These are phyloP conservation scores for Ageneiosus marmoratus DNA, from an alignment of 2,113 vertebrate genomes.

Conservation along the genomic window DNA sequence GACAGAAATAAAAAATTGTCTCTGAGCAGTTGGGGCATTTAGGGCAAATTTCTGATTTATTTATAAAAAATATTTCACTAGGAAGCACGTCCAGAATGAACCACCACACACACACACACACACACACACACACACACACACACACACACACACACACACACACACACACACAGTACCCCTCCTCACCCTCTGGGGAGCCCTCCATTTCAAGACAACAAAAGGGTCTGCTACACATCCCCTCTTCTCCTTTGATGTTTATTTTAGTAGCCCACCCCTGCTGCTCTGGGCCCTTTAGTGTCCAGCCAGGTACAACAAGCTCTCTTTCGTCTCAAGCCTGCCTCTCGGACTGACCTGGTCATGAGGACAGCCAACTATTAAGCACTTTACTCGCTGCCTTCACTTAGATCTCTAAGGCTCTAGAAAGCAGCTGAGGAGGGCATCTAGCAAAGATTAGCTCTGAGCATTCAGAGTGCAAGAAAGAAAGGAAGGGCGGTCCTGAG, in stretches of 20 bases:
- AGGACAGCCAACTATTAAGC: constrained; percentile 70
- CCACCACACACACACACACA: constrained; percentile 60
- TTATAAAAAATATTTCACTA: constrained; percentile 77
- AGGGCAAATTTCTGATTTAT: constrained; percentile 76
- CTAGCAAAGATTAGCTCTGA: constrained; percentile 67
- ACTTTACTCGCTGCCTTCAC: constrained; percentile 60
- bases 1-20: constrained; percentile 32
- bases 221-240: constrained; percentile 70
- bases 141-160: background rate
- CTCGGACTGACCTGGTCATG: constrained; percentile 72
- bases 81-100: constrained; percentile 75
- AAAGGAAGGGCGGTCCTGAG: constrained; percentile 28
- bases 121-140: background rate
- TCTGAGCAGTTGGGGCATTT: constrained; percentile 67
- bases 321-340: constrained; percentile 37
- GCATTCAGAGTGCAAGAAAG: constrained; percentile 14
- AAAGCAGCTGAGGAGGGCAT: constrained; percentile 35
- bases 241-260: constrained; percentile 78
- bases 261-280: constrained; percentile 74
- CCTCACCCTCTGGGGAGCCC: constrained; percentile 73
- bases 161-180: constrained; percentile 28
- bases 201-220: constrained; percentile 82
- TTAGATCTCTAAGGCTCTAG: constrained; percentile 36
- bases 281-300: constrained; percentile 71
- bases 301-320: constrained; percentile 77